Conservation (phyloP, 2,888 invertebrate species). For the Lycaena phlaeas region DNA sequence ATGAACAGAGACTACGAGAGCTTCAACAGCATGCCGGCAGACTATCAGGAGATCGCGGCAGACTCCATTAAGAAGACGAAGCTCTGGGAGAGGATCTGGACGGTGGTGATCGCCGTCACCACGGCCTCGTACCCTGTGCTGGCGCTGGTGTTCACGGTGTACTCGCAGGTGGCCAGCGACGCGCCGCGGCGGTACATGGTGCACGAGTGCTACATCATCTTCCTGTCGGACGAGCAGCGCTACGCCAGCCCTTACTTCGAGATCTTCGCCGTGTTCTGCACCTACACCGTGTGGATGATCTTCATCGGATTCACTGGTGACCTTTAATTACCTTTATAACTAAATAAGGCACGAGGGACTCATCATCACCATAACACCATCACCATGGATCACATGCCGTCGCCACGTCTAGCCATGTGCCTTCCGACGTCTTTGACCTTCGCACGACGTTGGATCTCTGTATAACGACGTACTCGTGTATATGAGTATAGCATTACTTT, state of each 20-base stretch:
- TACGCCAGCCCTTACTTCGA: slow-evolving; percentile 22
- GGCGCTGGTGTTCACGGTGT: slow-evolving; percentile 17
- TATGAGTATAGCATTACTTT: too few relatives aligned
- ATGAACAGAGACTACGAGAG: slow-evolving; percentile 19
- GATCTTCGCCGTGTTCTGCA: slow-evolving; percentile 14
- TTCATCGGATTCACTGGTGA: slow-evolving; percentile 20
- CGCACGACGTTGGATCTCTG: too few relatives aligned
- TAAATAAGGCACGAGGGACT: too few relatives aligned
- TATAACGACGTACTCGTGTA: too few relatives aligned
- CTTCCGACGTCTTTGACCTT: too few relatives aligned
- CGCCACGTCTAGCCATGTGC: too few relatives aligned
- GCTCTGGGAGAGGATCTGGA: slow-evolving; percentile 19
- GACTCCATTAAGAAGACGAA: slow-evolving; percentile 16
- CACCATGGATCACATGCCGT: too few relatives aligned
- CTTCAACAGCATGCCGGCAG: slow-evolving; percentile 18
- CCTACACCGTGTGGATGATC: slow-evolving; percentile 12
- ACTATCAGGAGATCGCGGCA: slow-evolving; percentile 12
- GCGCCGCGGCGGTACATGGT: slow-evolving; percentile 21
- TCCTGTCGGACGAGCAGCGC: slow-evolving; percentile 16
- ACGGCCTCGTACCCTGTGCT: slow-evolving; percentile 15
- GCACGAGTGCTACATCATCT: slow-evolving; percentile 18
- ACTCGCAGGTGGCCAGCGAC: slow-evolving; percentile 18
- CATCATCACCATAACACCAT: too few relatives aligned
- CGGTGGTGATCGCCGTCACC: slow-evolving; percentile 10
- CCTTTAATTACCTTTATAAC: too few relatives aligned